These are phyloP conservation scores for Branchellion lobata DNA, from an alignment of 2,888 invertebrate species.

Conservation along the genomic window DNA sequence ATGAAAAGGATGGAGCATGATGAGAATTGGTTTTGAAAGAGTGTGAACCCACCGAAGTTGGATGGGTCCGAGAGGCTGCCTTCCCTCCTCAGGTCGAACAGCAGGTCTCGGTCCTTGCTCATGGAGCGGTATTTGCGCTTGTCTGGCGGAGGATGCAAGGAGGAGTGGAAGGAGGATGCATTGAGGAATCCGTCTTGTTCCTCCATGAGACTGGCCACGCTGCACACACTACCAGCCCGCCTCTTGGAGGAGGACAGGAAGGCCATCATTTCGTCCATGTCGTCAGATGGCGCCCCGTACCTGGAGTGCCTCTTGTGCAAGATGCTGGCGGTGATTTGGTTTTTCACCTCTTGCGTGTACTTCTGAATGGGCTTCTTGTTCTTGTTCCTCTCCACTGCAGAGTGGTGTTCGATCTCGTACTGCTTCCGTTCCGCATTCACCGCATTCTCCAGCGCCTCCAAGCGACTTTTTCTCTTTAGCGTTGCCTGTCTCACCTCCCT, in stretches of 20 bases:
- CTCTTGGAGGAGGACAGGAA: background rate
- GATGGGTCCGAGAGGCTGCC: conserved; percentile 22
- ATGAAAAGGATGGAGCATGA: no score
- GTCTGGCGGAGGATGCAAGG: background rate
- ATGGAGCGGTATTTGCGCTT: conserved; percentile 1
- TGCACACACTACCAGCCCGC: conserved; percentile 30
- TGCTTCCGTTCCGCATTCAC: conserved; percentile 43
- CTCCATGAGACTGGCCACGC: conserved; percentile 25
- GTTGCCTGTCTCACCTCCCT: conserved; percentile 48
- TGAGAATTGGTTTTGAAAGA: no score
- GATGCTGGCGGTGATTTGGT: conserved; percentile 28
- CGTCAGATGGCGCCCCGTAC: background rate
- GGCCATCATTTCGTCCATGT: background rate
- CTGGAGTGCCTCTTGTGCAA: conserved; percentile 10
- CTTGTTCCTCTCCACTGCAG: conserved; percentile 38
- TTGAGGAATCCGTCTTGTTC: conserved; percentile 32
- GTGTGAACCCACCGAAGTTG: conserved; percentile 32
- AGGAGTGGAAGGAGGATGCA: conserved; percentile 13
- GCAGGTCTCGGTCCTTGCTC: conserved; percentile 22
- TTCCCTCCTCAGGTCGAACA: conserved; percentile 9
- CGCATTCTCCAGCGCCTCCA: conserved; percentile 43
- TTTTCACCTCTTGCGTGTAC: conserved; percentile 38
- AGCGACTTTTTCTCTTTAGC: conserved; percentile 45
- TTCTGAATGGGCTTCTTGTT: conserved; percentile 39
- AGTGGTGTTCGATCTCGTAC: conserved; percentile 43